Percentiles rank a stretch among this genome's conserved stretches.
These are phyloP conservation scores for Dasyprocta punctata DNA, from an alignment of 2,113 vertebrate genomes.

Conservation along the genomic window DNA sequence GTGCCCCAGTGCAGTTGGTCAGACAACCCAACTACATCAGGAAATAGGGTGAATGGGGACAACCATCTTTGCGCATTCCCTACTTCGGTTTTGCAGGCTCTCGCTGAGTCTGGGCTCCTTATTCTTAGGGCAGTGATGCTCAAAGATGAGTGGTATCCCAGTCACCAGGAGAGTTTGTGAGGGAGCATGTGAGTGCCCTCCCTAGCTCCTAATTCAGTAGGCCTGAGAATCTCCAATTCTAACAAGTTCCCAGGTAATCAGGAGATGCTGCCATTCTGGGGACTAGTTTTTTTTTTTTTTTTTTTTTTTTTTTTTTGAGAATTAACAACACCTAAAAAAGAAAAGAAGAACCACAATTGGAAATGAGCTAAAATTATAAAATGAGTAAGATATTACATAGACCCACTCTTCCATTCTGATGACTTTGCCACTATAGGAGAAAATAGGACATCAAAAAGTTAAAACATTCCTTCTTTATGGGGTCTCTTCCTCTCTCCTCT, in stretches of 20 bases:
- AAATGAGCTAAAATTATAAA: not conserved
- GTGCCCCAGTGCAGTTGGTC: not conserved
- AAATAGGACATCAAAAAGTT: not conserved
- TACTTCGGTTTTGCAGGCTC: not conserved
- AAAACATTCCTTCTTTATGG: not conserved
- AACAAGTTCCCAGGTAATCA: not conserved
- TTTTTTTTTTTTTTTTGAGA: too few relatives aligned
- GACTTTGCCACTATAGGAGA: not conserved
- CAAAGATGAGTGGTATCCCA: rapidly evolving
- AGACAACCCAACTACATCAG: not conserved
- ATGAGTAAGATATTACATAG: not conserved
- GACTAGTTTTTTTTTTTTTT: too few relatives aligned
- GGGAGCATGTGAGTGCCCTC: not conserved
- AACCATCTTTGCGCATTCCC: too few relatives aligned
- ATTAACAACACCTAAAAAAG: not conserved
- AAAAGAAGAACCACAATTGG: not conserved
- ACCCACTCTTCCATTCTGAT: not conserved
- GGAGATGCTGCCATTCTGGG: not conserved
- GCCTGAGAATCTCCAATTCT: not conserved
- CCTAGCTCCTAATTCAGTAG: not conserved
- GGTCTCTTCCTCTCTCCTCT: not conserved
- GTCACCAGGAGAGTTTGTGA: not conserved
- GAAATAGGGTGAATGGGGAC: not conserved
- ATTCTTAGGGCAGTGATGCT: not conserved
- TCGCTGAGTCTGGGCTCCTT: not conserved